Evolutionary conservation across 2,888 invertebrate genomes (phyloP), one percentile per base, ranked within the genome.

Genomic region (Patella caerulea): DNA sequence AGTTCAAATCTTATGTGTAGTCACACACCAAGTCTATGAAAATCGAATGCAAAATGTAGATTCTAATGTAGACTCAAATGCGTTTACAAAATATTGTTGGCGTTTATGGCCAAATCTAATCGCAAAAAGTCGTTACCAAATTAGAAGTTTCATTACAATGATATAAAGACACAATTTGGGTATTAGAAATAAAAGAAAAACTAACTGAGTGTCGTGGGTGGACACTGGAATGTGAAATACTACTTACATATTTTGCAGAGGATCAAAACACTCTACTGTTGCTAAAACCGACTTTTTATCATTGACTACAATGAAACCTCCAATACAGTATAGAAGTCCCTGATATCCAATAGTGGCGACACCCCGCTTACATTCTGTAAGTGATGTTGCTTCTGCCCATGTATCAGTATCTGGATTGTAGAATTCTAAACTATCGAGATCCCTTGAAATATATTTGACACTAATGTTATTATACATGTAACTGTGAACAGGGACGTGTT

Each of bases 261-360:
- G 86, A 74, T 88, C 86, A 71, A 84, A 89, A 59, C 85, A 85
- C 74, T 88, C 88, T 2, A 89, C 87, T 3, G 83, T 85, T 71
- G 79, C 84, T 12, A 88, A 81, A 1, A 86, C 80, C 52, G 81
- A 76, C 24, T 80, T 82, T 9, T 81, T 79, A 15, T 82, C 79
- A 12, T 69, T 71, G n/a, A 80, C 80, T 59, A 83, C 79, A 59
- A 78, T 79, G 80, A 85, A 87, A 53, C 89, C 89, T 2, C 89
- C 89, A 14, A 86, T 82, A 9, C 85, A 84, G 77, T 84, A 85
- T 24, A 89, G 73, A 12, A 74, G 72, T 15, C 83, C 85, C 15
- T 83, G 76, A 80, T 84, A 83, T 5, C 83, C 83, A 7, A 82
- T 82, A 11, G 83, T 83, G 2, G 87, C 85, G 24, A 83, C 77